These are phyloP conservation scores for Dasyornis broadbenti DNA, from an alignment of 2,113 vertebrate species.

Conservation along the genomic window DNA sequence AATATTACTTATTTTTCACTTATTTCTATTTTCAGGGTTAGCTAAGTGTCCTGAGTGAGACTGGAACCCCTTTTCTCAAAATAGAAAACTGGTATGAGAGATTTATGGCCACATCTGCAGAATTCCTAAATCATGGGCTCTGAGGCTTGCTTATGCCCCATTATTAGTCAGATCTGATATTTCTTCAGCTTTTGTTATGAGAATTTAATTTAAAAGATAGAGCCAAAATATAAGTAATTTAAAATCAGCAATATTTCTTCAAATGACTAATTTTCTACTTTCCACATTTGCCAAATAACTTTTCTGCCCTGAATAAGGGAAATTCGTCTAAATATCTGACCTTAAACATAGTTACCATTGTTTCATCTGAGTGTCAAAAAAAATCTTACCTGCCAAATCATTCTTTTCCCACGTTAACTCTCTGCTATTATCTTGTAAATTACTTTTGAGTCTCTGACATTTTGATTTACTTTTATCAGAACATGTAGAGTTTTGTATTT, in stretches of 20 bases:
- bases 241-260: not conserved
- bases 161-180: not conserved
- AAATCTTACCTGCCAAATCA: not conserved
- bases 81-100: not conserved
- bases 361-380: not conserved
- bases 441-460: not conserved
- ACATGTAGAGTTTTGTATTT: not conserved
- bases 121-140: not conserved
- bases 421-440: not conserved
- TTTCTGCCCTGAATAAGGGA: not conserved
- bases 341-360: not conserved
- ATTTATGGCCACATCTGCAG: not conserved
- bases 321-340: not conserved
- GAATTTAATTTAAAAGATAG: not conserved
- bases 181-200: not conserved
- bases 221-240: not conserved
- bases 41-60: not conserved
- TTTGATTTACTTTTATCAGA: not conserved
- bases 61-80: not conserved
- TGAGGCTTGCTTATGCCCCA: not conserved
- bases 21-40: not conserved
- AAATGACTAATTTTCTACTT: not conserved
- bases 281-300: not conserved
- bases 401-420: not conserved
- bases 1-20: not conserved